These are phyloP conservation scores for Drosophila mojavensis DNA, from an alignment of 1,140 invertebrate genomes.

Conservation along the genomic window DNA sequence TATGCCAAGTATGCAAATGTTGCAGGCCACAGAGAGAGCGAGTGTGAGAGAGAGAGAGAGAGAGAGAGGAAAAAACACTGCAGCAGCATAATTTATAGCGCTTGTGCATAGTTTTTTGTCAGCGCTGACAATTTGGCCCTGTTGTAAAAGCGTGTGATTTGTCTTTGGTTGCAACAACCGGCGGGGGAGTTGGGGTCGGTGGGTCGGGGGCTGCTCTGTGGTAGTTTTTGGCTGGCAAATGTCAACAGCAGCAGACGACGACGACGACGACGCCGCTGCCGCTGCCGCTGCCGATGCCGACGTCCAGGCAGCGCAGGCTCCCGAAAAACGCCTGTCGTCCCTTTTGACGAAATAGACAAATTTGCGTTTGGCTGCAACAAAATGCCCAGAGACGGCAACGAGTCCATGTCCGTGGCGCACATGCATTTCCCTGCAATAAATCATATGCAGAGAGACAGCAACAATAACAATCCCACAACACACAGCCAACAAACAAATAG, in stretches of 20 bases:
- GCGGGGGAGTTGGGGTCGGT: neutral
- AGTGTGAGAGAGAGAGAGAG: neutral
- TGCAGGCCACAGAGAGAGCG: slow-evolving; percentile 37
- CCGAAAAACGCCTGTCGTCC: slow-evolving; percentile 70
- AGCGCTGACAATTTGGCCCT: slow-evolving; percentile 74
- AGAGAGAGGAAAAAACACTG: slow-evolving; percentile 28
- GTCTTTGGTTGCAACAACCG: slow-evolving; percentile 69
- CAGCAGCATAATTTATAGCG: slow-evolving; percentile 73
- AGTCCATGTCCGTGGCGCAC: slow-evolving; percentile 52
- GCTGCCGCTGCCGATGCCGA: slow-evolving; percentile 23
- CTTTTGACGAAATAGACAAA: slow-evolving; percentile 82
- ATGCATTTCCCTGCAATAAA: slow-evolving; percentile 79
- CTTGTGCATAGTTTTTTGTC: slow-evolving; percentile 55
- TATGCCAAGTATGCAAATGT: slow-evolving; percentile 69
- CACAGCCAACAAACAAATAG: slow-evolving; percentile 12
- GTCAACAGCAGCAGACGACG: slow-evolving; percentile 74
- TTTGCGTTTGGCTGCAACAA: slow-evolving; percentile 81
- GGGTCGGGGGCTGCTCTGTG: slow-evolving; percentile 14
- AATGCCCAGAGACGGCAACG: slow-evolving; percentile 59
- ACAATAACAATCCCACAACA: slow-evolving; percentile 54
- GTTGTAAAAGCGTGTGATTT: slow-evolving; percentile 79
- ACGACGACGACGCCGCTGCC: slow-evolving; percentile 15
- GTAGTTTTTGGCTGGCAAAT: slow-evolving; percentile 64
- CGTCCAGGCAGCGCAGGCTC: slow-evolving; percentile 37
- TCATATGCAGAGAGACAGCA: slow-evolving; percentile 80